phyloP scores from a whole-genome alignment of 2,888 invertebrate genomes.

The Biston betularia region DNA sequence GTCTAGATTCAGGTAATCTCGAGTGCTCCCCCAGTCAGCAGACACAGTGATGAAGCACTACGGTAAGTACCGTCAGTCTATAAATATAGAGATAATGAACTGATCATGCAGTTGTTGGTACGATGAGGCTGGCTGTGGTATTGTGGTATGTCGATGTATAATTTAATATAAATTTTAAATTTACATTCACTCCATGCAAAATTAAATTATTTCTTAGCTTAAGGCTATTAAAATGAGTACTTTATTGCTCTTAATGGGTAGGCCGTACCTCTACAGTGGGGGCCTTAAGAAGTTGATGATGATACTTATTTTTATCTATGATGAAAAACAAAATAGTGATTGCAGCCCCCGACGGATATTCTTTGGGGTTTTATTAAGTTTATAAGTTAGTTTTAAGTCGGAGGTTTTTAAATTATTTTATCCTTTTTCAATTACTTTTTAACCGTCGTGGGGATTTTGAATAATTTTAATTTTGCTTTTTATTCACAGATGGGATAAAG shows the following conservation, averaged over 20 bases:
- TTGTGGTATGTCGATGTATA: conserved; percentile 26
- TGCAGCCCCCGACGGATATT: no score
- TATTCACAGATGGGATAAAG: no score
- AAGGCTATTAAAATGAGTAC: no score
- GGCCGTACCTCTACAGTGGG: not conserved
- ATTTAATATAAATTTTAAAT: not conserved
- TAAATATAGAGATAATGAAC: not conserved
- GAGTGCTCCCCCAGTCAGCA: conserved; percentile 7
- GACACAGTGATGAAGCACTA: not conserved
- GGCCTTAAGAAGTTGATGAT: not conserved
- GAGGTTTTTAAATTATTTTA: no score
- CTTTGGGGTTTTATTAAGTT: no score
- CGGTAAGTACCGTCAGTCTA: not conserved
- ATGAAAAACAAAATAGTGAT: no score
- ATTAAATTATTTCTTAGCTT: no score
- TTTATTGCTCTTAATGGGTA: not conserved
- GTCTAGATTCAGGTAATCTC: conserved; percentile 16
- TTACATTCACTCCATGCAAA: not conserved
- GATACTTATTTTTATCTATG: no score
- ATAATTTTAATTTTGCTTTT: no score
- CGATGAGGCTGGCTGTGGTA: conserved; percentile 30
- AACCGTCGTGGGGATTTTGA: no score
- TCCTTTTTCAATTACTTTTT: no score
- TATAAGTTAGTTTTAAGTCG: no score
- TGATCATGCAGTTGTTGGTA: conserved; percentile 5